Conservation (phyloP, 2,888 invertebrate genomes). For the Dione juno region DNA sequence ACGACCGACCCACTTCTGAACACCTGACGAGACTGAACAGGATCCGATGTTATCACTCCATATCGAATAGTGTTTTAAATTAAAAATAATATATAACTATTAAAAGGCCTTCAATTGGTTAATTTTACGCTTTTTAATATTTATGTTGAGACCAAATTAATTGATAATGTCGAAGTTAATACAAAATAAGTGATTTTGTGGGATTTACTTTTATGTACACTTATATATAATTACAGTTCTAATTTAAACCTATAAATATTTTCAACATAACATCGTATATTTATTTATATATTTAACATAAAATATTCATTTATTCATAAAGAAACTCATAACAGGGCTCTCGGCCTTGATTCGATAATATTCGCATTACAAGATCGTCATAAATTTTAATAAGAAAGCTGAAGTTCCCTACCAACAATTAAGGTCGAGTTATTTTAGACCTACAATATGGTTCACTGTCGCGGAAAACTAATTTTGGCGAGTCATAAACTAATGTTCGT, state of each 20-base stretch:
- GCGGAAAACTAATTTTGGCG: constrained; percentile 10
- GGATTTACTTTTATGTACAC: too few relatives aligned
- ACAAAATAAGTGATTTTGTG: too few relatives aligned
- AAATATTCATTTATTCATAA: constrained; percentile 16
- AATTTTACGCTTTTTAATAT: too few relatives aligned
- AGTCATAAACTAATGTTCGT: neutral
- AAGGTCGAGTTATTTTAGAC: constrained; percentile 33
- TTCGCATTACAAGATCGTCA: constrained; percentile 12
- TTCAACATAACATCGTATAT: too few relatives aligned
- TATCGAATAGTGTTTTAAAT: neutral
- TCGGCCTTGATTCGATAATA: constrained; percentile 19
- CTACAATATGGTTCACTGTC: constrained; percentile 25
- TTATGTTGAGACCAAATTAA: too few relatives aligned
- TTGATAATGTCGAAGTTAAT: too few relatives aligned
- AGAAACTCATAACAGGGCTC: constrained; percentile 8
- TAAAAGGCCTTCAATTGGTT: too few relatives aligned
- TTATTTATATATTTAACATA: neutral
- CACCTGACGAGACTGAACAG: constrained; percentile 6
- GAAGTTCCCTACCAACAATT: constrained; percentile 27
- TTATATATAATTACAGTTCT: too few relatives aligned
- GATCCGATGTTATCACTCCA: neutral
- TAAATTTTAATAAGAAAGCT: constrained; percentile 19
- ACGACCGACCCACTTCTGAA: neutral
- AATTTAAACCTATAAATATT: too few relatives aligned
- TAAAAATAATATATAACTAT: neutral